These are phyloP conservation scores for Cyaniris semiargus DNA, from an alignment of 2,888 invertebrate genomes.

Conservation along the genomic window DNA sequence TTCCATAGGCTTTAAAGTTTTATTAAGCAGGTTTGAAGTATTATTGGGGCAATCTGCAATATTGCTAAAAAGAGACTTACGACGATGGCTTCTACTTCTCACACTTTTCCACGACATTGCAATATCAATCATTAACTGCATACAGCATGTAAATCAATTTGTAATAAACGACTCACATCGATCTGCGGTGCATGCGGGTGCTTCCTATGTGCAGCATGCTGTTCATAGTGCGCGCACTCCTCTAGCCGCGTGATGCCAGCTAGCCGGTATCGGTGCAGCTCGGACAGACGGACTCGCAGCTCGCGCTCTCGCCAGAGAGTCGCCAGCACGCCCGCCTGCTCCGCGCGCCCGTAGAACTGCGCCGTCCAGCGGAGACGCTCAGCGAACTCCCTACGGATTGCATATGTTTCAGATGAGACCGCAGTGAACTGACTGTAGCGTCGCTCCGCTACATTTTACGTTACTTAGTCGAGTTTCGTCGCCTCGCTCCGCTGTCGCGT, in stretches of 20 bases:
- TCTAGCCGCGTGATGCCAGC: slow-evolving; percentile 91
- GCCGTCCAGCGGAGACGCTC: slow-evolving; percentile 92
- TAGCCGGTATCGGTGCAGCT: slow-evolving; percentile 89
- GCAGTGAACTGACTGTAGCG: too few relatives aligned
- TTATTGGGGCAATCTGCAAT: too few relatives aligned
- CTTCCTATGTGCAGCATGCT: slow-evolving; percentile 84
- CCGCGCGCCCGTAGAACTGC: slow-evolving; percentile 92
- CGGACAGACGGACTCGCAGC: slow-evolving; percentile 89
- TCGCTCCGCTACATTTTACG: too few relatives aligned
- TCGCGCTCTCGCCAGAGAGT: slow-evolving; percentile 92
- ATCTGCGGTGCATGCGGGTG: slow-evolving; percentile 76
- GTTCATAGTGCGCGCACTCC: slow-evolving; percentile 94
- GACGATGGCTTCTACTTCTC: too few relatives aligned
- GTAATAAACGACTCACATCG: slow-evolving; percentile 79
- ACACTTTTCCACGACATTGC: too few relatives aligned
- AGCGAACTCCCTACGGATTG: slow-evolving; percentile 83
- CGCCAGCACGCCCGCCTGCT: slow-evolving; percentile 89
- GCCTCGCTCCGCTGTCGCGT: too few relatives aligned
- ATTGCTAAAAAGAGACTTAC: too few relatives aligned
- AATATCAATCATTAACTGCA: too few relatives aligned
- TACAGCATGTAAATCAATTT: neutral
- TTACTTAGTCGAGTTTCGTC: too few relatives aligned
- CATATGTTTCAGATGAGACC: too few relatives aligned
- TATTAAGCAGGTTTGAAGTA: too few relatives aligned
- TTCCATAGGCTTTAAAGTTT: too few relatives aligned